Evolutionary conservation across 2,113 vertebrate genomes (phyloP), one percentile per base, ranked within the genome.

Genomic region (Pogonocichla stellata): DNA sequence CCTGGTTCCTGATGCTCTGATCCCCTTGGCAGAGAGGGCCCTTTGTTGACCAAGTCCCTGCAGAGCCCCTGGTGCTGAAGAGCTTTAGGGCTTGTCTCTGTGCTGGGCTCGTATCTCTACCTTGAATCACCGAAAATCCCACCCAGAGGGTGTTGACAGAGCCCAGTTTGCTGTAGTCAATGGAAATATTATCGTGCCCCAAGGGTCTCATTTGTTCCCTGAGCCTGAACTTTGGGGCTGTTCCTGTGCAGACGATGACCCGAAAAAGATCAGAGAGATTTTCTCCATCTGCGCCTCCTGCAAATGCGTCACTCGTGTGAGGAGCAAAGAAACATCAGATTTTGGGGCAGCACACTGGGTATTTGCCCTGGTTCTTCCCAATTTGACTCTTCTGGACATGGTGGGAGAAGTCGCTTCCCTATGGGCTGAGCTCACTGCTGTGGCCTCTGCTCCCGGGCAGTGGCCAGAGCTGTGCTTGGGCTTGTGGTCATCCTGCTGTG

Each of bases 261-360:
- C 86, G 54, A 28, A 51, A 70, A 71, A 67, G 25, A 48, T 69
- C 33, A 34, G 47, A 78, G 45, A 12, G 38, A 28, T 82, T 42
- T 19, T 24, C 45, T 61, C 36, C 62, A 16, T 61, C 48, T 1
- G 5, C 1, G 0, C 23, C 38, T 72, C n/a, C 78, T 5, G 1
- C 60, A 60, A 43, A 56, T 0, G 2, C 0, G 0, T 91, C 78
- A 17, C 24, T 33, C 1, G 0, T 1, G 1, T n/a, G 31, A 56
- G 23, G 19, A 64, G 40, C 1, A 17, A 42, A 64, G 72, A 28
- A 33, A 47, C 2, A 2, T 2, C 8, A 9, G 11, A 3, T 29
- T 45, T 71, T 60, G 1, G 19, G 31, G 12, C 57, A 53, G 19
- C 3, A 1, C 0, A 0, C 9, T 57, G 78, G 15, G 17, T 42